These are phyloP conservation scores for Poecile montanus DNA, from an alignment of 2,797 vertebrate species.

Conservation along the genomic window DNA sequence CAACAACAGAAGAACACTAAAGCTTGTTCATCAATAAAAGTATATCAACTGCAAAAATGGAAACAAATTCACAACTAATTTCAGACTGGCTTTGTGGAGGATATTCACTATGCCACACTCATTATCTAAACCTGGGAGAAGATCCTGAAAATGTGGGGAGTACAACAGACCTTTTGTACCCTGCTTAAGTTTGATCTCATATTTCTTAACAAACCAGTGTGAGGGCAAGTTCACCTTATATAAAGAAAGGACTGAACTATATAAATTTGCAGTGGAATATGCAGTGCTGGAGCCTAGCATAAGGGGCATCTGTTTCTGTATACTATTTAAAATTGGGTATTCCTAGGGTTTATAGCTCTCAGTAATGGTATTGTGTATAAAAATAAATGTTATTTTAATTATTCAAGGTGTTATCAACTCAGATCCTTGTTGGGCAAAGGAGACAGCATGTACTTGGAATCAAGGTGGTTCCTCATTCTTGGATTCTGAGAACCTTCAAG, in stretches of 20 bases:
- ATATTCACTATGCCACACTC: background rate
- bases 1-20: background rate
- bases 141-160: background rate
- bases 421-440: background rate
- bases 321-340: background rate
- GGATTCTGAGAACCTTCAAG: background rate
- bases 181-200: background rate
- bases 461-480: background rate
- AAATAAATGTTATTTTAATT: background rate
- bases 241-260: background rate
- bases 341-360: background rate
- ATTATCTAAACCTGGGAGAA: background rate
- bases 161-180: background rate
- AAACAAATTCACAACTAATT: background rate
- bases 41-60: background rate
- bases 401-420: background rate
- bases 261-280: background rate
- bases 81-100: background rate
- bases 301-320: background rate
- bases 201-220: background rate
- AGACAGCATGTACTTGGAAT: background rate
- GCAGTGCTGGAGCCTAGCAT: background rate
- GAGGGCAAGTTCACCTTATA: background rate
- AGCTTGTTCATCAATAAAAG: background rate
- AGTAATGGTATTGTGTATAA: background rate